These are phyloP conservation scores for Bergia puertoricense DNA, from an alignment of 92 coral and sea anemone genomes.

Conservation along the genomic window DNA sequence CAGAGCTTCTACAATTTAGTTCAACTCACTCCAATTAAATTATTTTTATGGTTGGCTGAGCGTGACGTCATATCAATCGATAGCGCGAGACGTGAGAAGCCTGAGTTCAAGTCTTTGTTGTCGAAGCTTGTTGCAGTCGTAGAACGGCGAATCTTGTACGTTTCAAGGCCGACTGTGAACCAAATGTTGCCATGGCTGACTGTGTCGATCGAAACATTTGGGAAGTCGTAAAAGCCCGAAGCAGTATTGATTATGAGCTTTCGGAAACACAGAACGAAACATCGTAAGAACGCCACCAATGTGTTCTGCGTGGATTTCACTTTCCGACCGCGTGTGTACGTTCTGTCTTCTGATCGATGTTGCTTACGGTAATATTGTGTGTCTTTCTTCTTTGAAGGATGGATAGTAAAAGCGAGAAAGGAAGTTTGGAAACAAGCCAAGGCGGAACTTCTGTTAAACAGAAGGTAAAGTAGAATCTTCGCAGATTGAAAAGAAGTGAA, in stretches of 20 bases:
- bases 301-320: slow-evolving; percentile 24
- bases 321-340: slow-evolving; percentile 45
- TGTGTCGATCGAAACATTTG: slow-evolving; percentile 61
- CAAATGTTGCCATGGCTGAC: slow-evolving; percentile 60
- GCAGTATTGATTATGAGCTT: slow-evolving; percentile 43
- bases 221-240: slow-evolving; percentile 60
- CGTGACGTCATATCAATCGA: slow-evolving; percentile 33
- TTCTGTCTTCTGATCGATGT: slow-evolving; percentile 1
- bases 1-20: not conserved
- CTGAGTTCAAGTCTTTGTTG: slow-evolving; percentile 42
- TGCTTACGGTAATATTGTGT: slow-evolving; percentile 7
- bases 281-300: slow-evolving; percentile 31
- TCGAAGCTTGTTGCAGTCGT: slow-evolving; percentile 35
- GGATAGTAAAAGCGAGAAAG: slow-evolving; percentile 8
- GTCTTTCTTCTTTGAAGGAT: slow-evolving; percentile 25
- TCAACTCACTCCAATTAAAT: not conserved
- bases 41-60: not conserved
- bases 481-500: slow-evolving; percentile 5
- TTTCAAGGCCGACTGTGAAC: slow-evolving; percentile 3
- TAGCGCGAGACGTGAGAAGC: slow-evolving; percentile 23
- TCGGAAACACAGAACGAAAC: slow-evolving; percentile 35
- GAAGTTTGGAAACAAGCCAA: slow-evolving; percentile 25
- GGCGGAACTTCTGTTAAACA: slow-evolving; percentile 27
- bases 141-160: not conserved
- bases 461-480: slow-evolving; percentile 37